Base-by-base conservation (phyloP, 2,113 vertebrate species). In the Campylorhamphus procurvoides region DNA sequence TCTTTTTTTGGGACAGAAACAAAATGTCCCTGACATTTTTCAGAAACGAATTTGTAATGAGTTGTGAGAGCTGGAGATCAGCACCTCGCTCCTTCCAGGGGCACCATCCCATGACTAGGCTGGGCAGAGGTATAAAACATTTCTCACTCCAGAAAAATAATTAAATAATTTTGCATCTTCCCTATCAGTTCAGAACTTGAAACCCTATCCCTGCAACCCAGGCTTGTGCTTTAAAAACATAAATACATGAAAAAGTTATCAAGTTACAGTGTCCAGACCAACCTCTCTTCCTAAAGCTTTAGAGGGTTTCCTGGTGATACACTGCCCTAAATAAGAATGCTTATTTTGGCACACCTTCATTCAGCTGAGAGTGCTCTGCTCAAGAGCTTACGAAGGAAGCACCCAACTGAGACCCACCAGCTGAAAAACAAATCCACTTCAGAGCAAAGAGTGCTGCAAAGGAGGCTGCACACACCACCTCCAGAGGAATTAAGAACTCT, bases 1-100 rank as follows among this genome's bases (percentile, higher is more conserved):
- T 94, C 73, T 93, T 83, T 94, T 90, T 87, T 71, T n/a, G 60
- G 73, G 53, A 94, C 46, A 92, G 78, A 95, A 82, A 87, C 77
- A 89, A 71, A 85, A 68, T 31, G 84, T 87, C 87, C 89, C 74
- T 85, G 89, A 78, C 71, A 79, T 94, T 91, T 96, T 92, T 92
- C 87, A 82, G 44, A 58, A 95, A 84, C 44, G 83, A 68, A 95
- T 78, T 35, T 64, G 50, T 33, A 62, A 74, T 1, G 3, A 85
- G 28, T 52, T 89, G 66, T 37, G 69, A 44, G 9, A 79, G 49
- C 2, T 79, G 69, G 47, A 84, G 42, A 84, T 90, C 55, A 49
- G 16, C 37, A 73, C 59, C 59, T 76, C 66, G 25, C 12, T 52
- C 24, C 39, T 44, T 87, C 35, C 52, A 84, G 33, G 14, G n/a